These are phyloP conservation scores for Pelagia noctiluca DNA, from an alignment of 30 jellyfish, hydroid and myxozoan species.

Conservation along the genomic window DNA sequence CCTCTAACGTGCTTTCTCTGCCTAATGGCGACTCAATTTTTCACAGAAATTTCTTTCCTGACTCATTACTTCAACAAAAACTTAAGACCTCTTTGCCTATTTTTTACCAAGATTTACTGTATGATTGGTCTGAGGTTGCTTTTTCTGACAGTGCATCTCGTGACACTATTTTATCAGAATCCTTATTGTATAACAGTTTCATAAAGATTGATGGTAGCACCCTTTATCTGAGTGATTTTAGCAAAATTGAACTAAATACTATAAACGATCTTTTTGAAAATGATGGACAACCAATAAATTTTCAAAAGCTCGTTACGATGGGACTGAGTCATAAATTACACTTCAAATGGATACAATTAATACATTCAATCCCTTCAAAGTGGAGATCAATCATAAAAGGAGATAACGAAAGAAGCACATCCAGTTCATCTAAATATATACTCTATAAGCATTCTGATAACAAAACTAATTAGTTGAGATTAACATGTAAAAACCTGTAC, in stretches of 20 bases:
- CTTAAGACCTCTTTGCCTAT: too few species aligned
- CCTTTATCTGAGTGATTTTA: slow-evolving; percentile 2
- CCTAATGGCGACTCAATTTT: slow-evolving; percentile 5
- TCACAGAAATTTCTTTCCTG: slow-evolving; percentile 1
- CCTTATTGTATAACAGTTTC: background rate
- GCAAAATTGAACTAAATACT: background rate
- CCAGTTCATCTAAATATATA: background rate
- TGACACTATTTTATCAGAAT: slow-evolving; percentile 1
- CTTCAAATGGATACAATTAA: background rate
- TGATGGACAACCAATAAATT: background rate
- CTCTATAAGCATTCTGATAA: background rate
- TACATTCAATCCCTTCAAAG: background rate
- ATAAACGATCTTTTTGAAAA: background rate
- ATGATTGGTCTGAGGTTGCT: slow-evolving; percentile 2
- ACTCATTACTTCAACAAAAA: background rate
- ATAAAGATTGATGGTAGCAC: slow-evolving; percentile 3
- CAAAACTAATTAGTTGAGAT: background rate
- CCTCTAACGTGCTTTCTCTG: background rate
- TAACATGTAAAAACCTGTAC: background rate
- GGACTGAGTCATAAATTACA: background rate
- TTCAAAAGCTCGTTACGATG: slow-evolving; percentile 1
- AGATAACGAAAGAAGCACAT: background rate
- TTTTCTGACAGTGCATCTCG: background rate
- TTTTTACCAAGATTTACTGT: background rate
- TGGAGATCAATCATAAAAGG: slow-evolving; percentile 3